Conservation (phyloP, 1,140 invertebrate genomes). For the Brevipalpus yothersi region DNA sequence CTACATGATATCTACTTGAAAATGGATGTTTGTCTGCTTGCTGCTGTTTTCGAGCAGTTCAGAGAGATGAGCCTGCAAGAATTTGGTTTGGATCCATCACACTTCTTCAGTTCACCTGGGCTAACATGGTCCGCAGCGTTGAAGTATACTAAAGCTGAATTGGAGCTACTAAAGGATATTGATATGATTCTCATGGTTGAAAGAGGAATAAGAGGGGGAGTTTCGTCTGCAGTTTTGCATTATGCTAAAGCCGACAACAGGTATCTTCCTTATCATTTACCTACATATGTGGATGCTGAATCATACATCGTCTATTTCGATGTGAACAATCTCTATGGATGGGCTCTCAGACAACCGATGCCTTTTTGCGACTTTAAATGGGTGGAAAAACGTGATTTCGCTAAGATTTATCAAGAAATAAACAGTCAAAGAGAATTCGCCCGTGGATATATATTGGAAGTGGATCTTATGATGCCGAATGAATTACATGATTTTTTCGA, state of each 20-base stretch:
- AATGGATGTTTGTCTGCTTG: conserved; percentile 19
- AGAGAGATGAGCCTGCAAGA: neutral
- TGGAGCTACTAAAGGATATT: conserved; percentile 13
- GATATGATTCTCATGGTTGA: conserved; percentile 16
- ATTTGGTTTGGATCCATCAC: conserved; percentile 14
- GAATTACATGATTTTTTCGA: conserved; percentile 16
- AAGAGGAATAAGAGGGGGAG: conserved; percentile 7
- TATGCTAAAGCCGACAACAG: neutral
- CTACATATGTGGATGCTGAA: no score
- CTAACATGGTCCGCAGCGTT: conserved; percentile 10
- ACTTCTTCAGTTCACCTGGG: conserved; percentile 15
- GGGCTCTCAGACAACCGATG: conserved; percentile 8
- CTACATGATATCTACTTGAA: conserved; percentile 23
- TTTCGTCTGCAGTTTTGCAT: neutral
- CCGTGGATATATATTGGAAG: conserved; percentile 13
- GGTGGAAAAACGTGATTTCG: neutral
- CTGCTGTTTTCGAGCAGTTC: conserved; percentile 24
- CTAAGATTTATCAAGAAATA: conserved; percentile 5
- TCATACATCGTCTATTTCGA: conserved; percentile 15
- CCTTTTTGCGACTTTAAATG: conserved; percentile 9
- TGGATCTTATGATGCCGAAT: conserved; percentile 14
- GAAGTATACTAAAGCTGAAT: conserved; percentile 14
- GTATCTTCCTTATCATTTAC: no score
- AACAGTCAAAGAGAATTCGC: neutral
- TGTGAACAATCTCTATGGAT: conserved; percentile 14